phyloP scores from a whole-genome alignment of 2,113 vertebrate genomes.

The Copsychus sechellarum region DNA sequence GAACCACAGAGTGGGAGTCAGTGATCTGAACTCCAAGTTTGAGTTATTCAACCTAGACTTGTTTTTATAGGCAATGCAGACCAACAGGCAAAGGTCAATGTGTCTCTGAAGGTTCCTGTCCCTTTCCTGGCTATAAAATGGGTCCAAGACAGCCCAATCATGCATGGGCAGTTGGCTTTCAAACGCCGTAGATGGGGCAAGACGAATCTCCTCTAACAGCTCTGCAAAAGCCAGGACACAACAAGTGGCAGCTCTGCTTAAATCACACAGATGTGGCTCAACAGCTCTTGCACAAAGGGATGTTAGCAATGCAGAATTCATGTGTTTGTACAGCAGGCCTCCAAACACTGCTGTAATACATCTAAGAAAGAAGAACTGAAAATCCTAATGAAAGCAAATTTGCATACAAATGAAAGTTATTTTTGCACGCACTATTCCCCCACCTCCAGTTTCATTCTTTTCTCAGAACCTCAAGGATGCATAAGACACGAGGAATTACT shows the following conservation, averaged over 20 bases:
- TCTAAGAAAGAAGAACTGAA: conserved; percentile 45
- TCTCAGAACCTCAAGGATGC: conserved; percentile 42
- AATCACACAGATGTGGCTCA: neutral
- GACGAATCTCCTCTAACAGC: neutral
- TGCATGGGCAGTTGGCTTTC: neutral
- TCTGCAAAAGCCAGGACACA: neutral
- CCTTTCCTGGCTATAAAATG: neutral
- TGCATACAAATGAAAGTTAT: conserved; percentile 65
- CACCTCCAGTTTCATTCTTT: conserved; percentile 35
- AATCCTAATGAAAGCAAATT: conserved; percentile 58
- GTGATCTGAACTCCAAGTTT: neutral
- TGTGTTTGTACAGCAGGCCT: conserved; percentile 43
- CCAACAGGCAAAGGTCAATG: neutral
- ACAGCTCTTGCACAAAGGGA: neutral
- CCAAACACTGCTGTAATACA: conserved; percentile 29
- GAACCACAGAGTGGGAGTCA: neutral
- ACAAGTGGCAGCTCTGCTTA: neutral
- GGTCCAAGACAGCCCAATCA: neutral
- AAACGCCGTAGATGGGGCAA: rapidly evolving
- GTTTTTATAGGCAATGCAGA: neutral
- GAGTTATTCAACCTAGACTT: neutral
- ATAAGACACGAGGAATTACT: conserved; percentile 28
- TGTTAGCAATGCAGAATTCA: neutral
- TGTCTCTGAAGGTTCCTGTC: neutral
- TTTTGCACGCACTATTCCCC: conserved; percentile 28